Evolutionary conservation across 2,888 invertebrate genomes (phyloP).

Genomic region (Dorcus hopei): DNA sequence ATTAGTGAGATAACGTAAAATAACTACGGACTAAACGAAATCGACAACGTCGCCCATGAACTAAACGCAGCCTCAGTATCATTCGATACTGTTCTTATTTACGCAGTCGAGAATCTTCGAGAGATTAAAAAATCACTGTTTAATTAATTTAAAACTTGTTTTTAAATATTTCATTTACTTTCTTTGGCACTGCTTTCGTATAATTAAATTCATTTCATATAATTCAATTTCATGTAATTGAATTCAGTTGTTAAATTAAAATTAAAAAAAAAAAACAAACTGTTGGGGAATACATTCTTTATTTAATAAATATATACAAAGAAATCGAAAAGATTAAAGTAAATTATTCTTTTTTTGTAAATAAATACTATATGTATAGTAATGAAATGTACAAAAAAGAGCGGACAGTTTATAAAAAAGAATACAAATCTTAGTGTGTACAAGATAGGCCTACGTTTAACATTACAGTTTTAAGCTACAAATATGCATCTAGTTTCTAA

Average conservation of each 20-base stretch:
- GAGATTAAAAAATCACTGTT: too few relatives aligned
- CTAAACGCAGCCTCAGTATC: too few relatives aligned
- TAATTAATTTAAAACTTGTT: too few relatives aligned
- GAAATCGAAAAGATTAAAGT: conserved; percentile 5
- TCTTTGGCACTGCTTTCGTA: too few relatives aligned
- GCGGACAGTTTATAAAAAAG: neutral
- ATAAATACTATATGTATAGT: conserved; percentile 8
- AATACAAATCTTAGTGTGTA: conserved; percentile 28
- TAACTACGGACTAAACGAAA: too few relatives aligned
- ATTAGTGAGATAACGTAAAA: too few relatives aligned
- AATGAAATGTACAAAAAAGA: conserved; percentile 1
- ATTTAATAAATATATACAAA: conserved; percentile 18
- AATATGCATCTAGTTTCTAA: conserved; percentile 32
- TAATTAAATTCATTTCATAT: too few relatives aligned
- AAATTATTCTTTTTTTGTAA: conserved; percentile 4
- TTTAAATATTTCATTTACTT: too few relatives aligned
- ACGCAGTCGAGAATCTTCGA: too few relatives aligned
- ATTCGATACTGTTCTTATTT: too few relatives aligned
- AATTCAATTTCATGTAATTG: too few relatives aligned
- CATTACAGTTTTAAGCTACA: conserved; percentile 42
- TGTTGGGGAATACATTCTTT: conserved; percentile 19
- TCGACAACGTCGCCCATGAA: too few relatives aligned
- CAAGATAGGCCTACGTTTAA: conserved; percentile 47
- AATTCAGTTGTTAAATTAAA: neutral
- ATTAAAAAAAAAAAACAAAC: neutral